Percentiles rank a stretch among this genome's conserved stretches.
Conservation (phyloP, 2,113 vertebrate genomes). For the human (Homo sapiens) region GRCh38 chr2:125850501-125851000, state of each 20-base stretch:
- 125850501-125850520: background rate
- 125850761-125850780: background rate
- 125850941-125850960: background rate
- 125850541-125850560: background rate
- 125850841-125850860: background rate
- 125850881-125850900: background rate
- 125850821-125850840: background rate
- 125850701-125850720: background rate
- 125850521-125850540: background rate
- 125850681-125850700: accelerated
- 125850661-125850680: background rate
- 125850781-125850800: background rate
- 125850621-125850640: background rate
- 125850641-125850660: background rate
- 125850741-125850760: background rate
- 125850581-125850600: background rate
- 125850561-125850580: background rate
- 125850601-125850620: background rate
- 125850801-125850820: background rate
- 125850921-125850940: background rate
- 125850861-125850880: background rate
- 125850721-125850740: background rate
- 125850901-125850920: background rate
- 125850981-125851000: background rate
- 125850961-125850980: background rate